Percentiles rank a stretch among this genome's conserved stretches.
These are phyloP conservation scores for Peromyscus maniculatus DNA, from an alignment of 2,113 vertebrate genomes.

Conservation along the genomic window DNA sequence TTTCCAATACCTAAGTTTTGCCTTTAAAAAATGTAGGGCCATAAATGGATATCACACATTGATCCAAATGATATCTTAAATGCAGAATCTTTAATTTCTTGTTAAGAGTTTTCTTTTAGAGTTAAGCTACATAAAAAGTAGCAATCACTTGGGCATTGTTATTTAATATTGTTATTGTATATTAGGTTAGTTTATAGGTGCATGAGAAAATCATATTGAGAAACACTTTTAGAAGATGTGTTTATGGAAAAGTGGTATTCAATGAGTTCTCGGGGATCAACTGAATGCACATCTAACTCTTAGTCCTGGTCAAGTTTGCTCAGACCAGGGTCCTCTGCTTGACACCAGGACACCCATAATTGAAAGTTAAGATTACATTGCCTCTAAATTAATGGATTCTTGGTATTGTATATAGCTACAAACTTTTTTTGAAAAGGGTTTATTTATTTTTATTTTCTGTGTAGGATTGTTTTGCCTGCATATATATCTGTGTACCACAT, in stretches of 20 bases:
- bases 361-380: slow-evolving; percentile 14
- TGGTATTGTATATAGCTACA: slow-evolving; percentile 18
- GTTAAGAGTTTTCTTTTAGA: background rate
- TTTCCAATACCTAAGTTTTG: slow-evolving; percentile 33
- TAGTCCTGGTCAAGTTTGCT: background rate
- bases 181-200: background rate
- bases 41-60: background rate
- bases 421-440: background rate
- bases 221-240: background rate
- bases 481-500: no score
- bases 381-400: background rate
- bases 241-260: background rate
- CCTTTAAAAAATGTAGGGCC: background rate
- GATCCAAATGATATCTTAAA: background rate
- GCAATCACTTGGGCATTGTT: background rate
- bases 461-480: background rate
- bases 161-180: background rate
- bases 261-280: background rate
- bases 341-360: background rate
- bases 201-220: background rate
- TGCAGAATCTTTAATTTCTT: slow-evolving; percentile 39
- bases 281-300: background rate
- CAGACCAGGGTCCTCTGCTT: background rate
- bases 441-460: background rate
- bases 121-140: background rate